Evolutionary conservation across 2,888 invertebrate species (phyloP), one percentile per base, ranked within the genome.

Genomic region (Ophion slaviceki): DNA sequence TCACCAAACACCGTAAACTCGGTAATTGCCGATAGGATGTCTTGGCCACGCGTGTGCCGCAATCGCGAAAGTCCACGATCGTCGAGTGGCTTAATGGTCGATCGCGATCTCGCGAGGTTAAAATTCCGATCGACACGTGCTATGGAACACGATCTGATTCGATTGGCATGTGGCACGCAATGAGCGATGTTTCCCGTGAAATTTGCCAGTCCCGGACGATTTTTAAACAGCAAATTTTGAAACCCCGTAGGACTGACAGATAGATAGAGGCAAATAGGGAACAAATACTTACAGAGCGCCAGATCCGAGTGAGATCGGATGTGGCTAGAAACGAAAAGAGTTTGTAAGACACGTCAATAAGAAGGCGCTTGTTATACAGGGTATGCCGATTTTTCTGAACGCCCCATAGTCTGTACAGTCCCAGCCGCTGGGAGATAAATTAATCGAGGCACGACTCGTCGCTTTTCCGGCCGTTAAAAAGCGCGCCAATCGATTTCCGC

Each of bases 381-480:
- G 76, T 85, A 82, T 81, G 86, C 83, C 86, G 81, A 86, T 86
- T 86, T 86, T 86, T 86, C 86, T 84, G 81, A 79, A 75, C 80
- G 83, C 80, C 75, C 84, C 61, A 68, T 59, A 68, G 82, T 78
- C 74, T 66, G 79, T 71, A 78, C 59, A 59, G 61, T 80, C 68
- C 76, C 84, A 81, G 84, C 82, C 86, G 87, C 86, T 87, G 87
- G 83, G 86, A 88, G 88, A 89, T 89, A 89, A 89, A 89, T 89
- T 90, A 90, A 90, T 89, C 89, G 87, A 89, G 84, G 86, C 89
- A 90, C 89, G 89, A 90, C 87, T 88, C 88, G 86, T 82, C 84
- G 88, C 88, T 90, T 90, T 90, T 90, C 90, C 90, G 89, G 89
- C 90, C 88, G 87, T 90, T 90, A 88, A 90, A 89, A 89, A 89